Evolutionary conservation across 2,113 vertebrate species (phyloP).

Genomic region (Macrotis lagotis): DNA sequence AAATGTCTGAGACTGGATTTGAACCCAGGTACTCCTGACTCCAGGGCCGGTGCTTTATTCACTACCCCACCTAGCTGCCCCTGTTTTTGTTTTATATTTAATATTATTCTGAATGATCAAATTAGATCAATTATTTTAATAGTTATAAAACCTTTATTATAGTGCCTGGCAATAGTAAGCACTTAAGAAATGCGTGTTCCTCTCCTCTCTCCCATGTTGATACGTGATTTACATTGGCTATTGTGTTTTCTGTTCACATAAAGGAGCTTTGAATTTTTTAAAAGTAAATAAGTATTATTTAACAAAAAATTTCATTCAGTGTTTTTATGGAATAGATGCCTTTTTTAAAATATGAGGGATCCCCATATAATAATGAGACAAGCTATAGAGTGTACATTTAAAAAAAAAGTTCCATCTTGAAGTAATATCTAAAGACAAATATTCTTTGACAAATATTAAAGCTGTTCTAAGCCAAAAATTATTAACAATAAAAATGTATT

Average conservation of each 20-base stretch:
- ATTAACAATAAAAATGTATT: neutral
- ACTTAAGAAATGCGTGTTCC: neutral
- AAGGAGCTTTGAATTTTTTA: neutral
- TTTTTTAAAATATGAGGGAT: neutral
- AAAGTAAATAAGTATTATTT: neutral
- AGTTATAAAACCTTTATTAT: neutral
- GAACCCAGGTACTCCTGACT: too few relatives aligned
- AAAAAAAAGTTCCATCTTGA: neutral
- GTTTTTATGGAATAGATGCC: neutral
- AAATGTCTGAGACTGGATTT: too few relatives aligned
- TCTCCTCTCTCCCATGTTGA: neutral
- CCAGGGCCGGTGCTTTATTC: too few relatives aligned
- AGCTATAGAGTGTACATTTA: neutral
- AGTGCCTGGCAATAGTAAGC: neutral
- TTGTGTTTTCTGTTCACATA: neutral
- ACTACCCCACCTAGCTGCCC: too few relatives aligned
- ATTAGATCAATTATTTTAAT: neutral
- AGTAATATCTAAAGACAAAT: neutral
- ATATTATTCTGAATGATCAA: neutral
- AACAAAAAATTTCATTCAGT: neutral
- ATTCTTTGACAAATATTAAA: neutral
- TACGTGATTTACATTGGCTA: neutral
- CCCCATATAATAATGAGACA: neutral
- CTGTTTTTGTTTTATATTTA: neutral
- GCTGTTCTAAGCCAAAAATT: neutral